Evolutionary conservation across 2,113 vertebrate genomes (phyloP), one percentile per base, ranked within the genome.

Genomic region (Crotalus horridus): DNA sequence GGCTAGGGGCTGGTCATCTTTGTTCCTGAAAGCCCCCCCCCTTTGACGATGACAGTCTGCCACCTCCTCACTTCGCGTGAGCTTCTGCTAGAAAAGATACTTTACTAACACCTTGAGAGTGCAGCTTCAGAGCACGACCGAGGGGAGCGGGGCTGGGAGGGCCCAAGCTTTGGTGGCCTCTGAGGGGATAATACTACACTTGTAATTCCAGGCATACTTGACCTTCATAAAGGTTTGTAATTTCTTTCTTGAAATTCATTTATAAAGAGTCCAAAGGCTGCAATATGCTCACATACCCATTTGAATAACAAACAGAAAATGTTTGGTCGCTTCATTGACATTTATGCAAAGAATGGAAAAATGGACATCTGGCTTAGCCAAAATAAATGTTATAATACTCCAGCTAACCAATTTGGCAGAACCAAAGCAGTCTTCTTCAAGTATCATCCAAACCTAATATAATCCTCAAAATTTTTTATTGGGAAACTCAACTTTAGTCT

Each of bases 241-340:
- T 93, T 93, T 94, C 93, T 85, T 74, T 91, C 85, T 74, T 88
- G 10, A 94, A 64, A 86, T 90, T 29, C 85, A n/a, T 90, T 94
- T 94, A 61, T 6, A 91, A 94, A 55, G 94, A 92, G 88, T 21
- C 2, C 3, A 89, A 87, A 93, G 90, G 94, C 91, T 61, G 0
- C 96, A 93, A 93, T 91, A 59, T 11, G 24, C 56, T 89, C 54
- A 88, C 39, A 64, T 59, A 9, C 94, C 5, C 8, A 43, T 92
- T 92, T 90, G 91, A 95, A 95, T 90, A 95, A 93, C 69, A 92
- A 96, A 95, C 55, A 86, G 11, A 90, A 59, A 64, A 88, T 4
- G 95, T 39, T 20, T 90, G 91, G 23, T 85, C n/a, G 93, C 4
- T 74, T 95, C 85, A 87, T n/a, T 90, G 88, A 95, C 33, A 46